Conservation (phyloP, 35 echinoderm and acorn worm species). For the Ptychodera flava region DNA sequence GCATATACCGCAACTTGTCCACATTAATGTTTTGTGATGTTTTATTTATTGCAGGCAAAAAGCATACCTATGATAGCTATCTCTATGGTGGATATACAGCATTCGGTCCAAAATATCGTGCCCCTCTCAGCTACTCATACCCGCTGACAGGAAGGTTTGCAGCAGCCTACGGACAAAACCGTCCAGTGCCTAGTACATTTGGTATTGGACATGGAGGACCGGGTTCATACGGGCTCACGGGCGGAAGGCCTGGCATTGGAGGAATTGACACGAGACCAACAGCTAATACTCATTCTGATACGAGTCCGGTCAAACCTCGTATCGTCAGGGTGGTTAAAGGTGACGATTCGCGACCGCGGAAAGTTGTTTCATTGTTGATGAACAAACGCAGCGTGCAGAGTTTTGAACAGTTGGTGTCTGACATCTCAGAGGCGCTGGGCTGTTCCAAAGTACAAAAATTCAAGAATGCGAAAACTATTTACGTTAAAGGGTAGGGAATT, state of each 20-base stretch:
- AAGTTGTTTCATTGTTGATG: conserved; percentile 77
- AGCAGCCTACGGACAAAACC: conserved; percentile 40
- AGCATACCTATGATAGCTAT: conserved; percentile 19
- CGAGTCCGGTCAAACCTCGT: conserved; percentile 53
- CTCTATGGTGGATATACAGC: conserved; percentile 27
- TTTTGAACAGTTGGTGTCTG: conserved; percentile 72
- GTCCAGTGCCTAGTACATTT: conserved; percentile 32
- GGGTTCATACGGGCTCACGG: conserved; percentile 16
- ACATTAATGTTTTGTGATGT: no score
- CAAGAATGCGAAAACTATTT: conserved; percentile 73
- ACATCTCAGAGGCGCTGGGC: conserved; percentile 90
- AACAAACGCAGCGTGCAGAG: conserved; percentile 85
- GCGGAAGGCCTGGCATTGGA: conserved; percentile 15
- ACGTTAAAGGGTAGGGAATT: conserved; percentile 80
- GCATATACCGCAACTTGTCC: no score
- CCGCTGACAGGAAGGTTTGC: conserved; percentile 86
- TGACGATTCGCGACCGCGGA: conserved; percentile 45
- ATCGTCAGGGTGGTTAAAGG: conserved; percentile 84
- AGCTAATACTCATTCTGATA: conserved; percentile 34
- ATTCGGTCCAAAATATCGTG: neutral
- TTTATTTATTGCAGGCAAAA: conserved; percentile 50
- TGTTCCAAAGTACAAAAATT: conserved; percentile 70
- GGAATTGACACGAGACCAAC: conserved; percentile 22
- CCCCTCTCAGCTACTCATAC: conserved; percentile 58
- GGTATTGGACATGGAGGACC: conserved; percentile 22